These are phyloP conservation scores for Bradynema listronoti DNA, from an alignment of 1,140 invertebrate species.

Conservation along the genomic window DNA sequence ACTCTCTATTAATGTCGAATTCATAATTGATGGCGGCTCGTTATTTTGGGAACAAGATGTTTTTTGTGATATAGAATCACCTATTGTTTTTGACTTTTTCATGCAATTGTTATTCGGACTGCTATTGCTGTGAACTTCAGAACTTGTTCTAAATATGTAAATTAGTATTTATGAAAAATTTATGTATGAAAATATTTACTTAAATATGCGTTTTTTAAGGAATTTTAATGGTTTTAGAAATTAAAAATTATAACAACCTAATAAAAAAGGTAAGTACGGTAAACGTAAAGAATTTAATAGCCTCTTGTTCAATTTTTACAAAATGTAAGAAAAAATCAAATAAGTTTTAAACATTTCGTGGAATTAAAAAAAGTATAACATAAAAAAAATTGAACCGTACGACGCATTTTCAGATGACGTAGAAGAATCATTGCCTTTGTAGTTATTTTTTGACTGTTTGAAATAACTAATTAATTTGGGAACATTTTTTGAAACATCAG, in stretches of 20 bases:
- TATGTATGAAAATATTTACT: background rate
- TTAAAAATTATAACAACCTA: background rate
- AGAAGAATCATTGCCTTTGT: background rate
- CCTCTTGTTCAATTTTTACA: background rate
- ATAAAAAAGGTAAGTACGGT: too few species aligned
- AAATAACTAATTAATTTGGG: background rate
- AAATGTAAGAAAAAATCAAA: background rate
- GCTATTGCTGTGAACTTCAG: background rate
- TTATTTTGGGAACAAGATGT: background rate
- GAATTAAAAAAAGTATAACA: background rate
- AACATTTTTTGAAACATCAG: background rate
- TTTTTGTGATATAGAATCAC: background rate
- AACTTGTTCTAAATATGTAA: constrained; percentile 4
- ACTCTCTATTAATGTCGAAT: background rate
- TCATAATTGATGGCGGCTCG: background rate
- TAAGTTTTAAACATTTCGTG: background rate
- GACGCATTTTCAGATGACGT: constrained; percentile 1
- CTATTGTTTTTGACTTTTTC: constrained; percentile 11
- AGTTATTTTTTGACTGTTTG: background rate
- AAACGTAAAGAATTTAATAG: background rate
- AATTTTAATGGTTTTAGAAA: background rate
- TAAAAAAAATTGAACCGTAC: background rate
- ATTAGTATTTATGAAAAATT: background rate
- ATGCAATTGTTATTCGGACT: constrained; percentile 1
- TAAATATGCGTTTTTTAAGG: background rate